Conservation (phyloP, 2,888 invertebrate genomes). For the Meiosimyza decipiens region DNA sequence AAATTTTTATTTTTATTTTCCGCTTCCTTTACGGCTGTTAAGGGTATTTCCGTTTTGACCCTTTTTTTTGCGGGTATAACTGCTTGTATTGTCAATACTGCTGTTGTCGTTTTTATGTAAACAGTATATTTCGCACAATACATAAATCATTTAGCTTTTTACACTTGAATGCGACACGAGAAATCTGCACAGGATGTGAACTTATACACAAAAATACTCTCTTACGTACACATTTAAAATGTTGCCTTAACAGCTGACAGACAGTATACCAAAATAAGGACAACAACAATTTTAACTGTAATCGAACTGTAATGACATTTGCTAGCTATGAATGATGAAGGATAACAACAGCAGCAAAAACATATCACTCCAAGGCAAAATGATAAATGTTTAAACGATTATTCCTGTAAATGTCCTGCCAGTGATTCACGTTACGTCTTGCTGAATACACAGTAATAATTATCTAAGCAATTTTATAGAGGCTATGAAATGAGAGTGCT, state of each 20-base stretch:
- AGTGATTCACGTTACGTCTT: constrained; percentile 14
- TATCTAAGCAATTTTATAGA: no score
- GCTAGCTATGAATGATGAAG: not conserved
- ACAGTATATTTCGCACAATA: not conserved
- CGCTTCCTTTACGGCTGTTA: not conserved
- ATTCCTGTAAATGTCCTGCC: constrained; percentile 22
- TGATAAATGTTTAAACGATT: constrained; percentile 30
- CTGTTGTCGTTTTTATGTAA: not conserved
- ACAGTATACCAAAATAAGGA: not conserved
- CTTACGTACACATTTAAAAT: not conserved
- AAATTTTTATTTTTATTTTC: constrained; percentile 11
- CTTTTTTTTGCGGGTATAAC: constrained; percentile 1
- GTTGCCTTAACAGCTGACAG: not conserved
- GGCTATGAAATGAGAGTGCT: not conserved
- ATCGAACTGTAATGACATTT: constrained; percentile 30
- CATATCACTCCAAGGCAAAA: constrained; percentile 15
- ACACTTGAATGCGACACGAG: constrained; percentile 12
- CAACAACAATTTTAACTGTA: constrained; percentile 15
- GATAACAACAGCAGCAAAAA: not conserved
- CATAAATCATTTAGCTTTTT: constrained; percentile 16
- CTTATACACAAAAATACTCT: not conserved
- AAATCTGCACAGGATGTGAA: constrained; percentile 4
- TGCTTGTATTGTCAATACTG: not conserved
- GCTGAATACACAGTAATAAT: not conserved
- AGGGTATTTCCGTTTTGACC: constrained; percentile 16